A percentile compares a stretch with the other conserved stretches of the same genome.
These are phyloP conservation scores for Drosophila miranda DNA, from an alignment of 1,140 invertebrate genomes.

Conservation along the genomic window DNA sequence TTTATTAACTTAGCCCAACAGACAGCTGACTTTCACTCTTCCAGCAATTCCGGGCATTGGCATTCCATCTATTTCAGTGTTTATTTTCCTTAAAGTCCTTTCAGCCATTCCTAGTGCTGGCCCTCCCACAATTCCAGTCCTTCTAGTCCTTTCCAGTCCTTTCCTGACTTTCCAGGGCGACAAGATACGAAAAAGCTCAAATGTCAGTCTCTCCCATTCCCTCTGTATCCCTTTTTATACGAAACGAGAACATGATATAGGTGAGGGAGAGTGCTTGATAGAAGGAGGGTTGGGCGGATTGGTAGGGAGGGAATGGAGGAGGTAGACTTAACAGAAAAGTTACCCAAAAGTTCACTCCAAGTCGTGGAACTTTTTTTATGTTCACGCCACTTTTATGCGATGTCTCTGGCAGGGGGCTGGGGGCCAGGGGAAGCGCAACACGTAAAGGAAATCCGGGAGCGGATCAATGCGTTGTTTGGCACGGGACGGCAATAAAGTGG, in stretches of 20 bases:
- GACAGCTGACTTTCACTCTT: no score
- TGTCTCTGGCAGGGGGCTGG: constrained; percentile 31
- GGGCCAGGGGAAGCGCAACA: constrained; percentile 35
- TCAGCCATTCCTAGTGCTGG: no score
- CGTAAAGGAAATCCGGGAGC: constrained; percentile 67
- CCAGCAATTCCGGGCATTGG: no score
- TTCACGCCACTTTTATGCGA: constrained; percentile 75
- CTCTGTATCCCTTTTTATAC: no score
- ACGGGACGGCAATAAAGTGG: neutral
- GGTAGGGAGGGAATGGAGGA: no score
- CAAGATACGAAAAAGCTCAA: no score
- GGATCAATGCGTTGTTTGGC: constrained; percentile 17
- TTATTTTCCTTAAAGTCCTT: no score
- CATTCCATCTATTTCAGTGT: no score
- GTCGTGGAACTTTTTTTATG: constrained; percentile 76
- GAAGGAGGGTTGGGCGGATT: no score
- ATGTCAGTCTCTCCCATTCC: no score
- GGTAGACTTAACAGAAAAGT: constrained; percentile 44
- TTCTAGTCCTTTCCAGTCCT: neutral
- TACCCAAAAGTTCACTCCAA: constrained; percentile 60
- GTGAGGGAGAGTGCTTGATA: constrained; percentile 2
- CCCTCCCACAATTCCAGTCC: no score
- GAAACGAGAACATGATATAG: no score
- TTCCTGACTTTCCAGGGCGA: constrained; percentile 5
- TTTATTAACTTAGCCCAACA: constrained; percentile 56